Base-by-base conservation (phyloP, 2,113 vertebrate genomes). In the Passerina amoena region DNA sequence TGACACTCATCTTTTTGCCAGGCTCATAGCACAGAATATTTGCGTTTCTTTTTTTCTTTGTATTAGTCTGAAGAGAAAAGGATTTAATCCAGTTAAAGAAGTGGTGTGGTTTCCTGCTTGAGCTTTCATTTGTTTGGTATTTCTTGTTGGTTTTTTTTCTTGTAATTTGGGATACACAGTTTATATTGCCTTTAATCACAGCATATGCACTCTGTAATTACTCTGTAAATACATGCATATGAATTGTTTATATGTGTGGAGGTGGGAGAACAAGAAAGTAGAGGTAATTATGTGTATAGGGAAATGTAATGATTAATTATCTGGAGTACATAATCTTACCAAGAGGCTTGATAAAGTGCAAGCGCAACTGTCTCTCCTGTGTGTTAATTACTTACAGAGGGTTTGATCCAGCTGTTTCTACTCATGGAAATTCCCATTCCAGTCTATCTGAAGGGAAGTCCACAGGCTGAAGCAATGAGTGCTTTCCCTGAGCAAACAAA, bases 281-380 rank as follows among this genome's bases (percentile, higher is more conserved):
- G 86, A 94, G 95, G 82, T 95, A 97, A 97, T 97, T 97, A 96
- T 87, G 95, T 54, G 75, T 96, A 91, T 96, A 92, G 92, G 93
- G 94, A 97, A 97, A 95, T 93, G 94, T 94, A 97, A 97, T 96
- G 94, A 97, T 97, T 97, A 97, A 97, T 97, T 97, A 97, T 96
- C 92, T 96, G 86, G 94, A 97, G 96, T 97, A 84, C 90, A 79
- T 96, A 95, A 94, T 97, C 94, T 97, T 94, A 96, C 93, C 93
- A 94, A 96, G 92, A 94, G 92, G 75, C 64, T 89, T 95, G 87
- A 96, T 95, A 97, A 94, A 96, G 83, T 81, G 72, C 92, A 95
- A 93, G 88, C 68, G 20, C 70, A 94, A 97, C 90, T 94, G 80
- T 94, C 88, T 96, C 93, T 97, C 86, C 88, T 94, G 73, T 94